A percentile compares a stretch with the other conserved stretches of the same genome.
phyloP scores from a whole-genome alignment of 1,140 invertebrate genomes.

The Parasteatoda tepidariorum region DNA sequence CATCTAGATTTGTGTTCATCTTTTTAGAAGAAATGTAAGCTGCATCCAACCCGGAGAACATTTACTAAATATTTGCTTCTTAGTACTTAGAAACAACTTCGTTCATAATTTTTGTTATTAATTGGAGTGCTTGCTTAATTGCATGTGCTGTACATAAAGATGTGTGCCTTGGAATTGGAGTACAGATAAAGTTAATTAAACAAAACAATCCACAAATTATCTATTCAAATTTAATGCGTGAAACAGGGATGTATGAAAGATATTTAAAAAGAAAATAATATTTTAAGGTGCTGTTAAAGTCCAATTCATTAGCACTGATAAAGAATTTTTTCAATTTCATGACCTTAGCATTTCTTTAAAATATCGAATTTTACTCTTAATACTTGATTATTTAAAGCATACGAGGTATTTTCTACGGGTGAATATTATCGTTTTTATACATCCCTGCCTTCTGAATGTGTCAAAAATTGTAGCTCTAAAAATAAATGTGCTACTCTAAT shows the following conservation, averaged over 20 bases:
- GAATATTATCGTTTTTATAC: too few relatives aligned
- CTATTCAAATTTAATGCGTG: background rate
- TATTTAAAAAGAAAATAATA: background rate
- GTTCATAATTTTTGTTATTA: constrained; percentile 15
- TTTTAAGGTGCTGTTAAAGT: too few relatives aligned
- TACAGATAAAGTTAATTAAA: constrained; percentile 8
- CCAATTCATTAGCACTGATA: too few relatives aligned
- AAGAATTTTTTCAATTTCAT: too few relatives aligned
- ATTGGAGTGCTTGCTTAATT: constrained; percentile 23
- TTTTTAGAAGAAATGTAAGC: constrained; percentile 36
- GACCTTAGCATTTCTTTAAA: too few relatives aligned
- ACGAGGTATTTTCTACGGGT: too few relatives aligned
- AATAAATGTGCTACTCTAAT: too few relatives aligned
- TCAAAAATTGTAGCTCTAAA: too few relatives aligned
- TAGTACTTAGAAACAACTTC: constrained; percentile 19
- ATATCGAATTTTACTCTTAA: too few relatives aligned
- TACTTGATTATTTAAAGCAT: too few relatives aligned
- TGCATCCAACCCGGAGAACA: background rate
- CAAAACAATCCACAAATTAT: background rate
- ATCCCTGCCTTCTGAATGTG: too few relatives aligned
- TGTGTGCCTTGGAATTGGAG: constrained; percentile 43
- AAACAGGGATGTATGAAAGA: background rate
- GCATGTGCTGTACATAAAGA: constrained; percentile 26
- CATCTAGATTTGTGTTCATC: constrained; percentile 48
- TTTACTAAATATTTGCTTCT: constrained; percentile 9